Base-by-base conservation (phyloP, 2,113 vertebrate species). In the Salminus brasiliensis region DNA sequence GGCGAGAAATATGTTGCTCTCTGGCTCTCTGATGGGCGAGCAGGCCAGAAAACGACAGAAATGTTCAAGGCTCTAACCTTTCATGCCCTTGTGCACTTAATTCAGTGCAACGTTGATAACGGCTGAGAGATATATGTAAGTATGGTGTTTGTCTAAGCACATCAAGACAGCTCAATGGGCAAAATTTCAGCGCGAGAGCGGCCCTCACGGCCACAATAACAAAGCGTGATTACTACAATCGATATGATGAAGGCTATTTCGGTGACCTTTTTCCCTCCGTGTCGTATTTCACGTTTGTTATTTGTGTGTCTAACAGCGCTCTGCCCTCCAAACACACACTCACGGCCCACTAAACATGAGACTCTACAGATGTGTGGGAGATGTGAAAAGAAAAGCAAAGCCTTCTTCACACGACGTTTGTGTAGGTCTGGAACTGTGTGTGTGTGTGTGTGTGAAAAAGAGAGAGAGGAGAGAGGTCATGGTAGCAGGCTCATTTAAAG, bases 71-170 rank as follows among this genome's bases (percentile, higher is more conserved):
- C 27, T 76, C 36, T 75, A 55, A 80, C 66, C 68, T 76, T 76
- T 75, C 16, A 68, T 80, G 73, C 72, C 77, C 59, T 79, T 67
- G 76, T 76, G 72, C 75, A 67, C 74, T 80, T 67, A 80, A 76
- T 72, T 70, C 32, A 7, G 15, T 70, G 29, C 57, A 53, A 66
- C 66, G 68, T 83, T 83, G 72, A 83, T 79, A 80, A 74, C 32
- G 52, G 52, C 34, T 69, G 59, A 71, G 29, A 53, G 43, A 69
- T 66, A 23, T 74, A 52, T 78, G 71, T 78, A 32, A 13, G 66
- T 69, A 65, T 15, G 9, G 60, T 82, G 70, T 74, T 39, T 78
- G 63, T 78, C 52, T 68, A 63, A 74, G 71, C 63, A 79, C 59
- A 79, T 79, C 59, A 72, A 72, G 74, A 15, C 66, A 80, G 72